phyloP scores from a whole-genome alignment of 2,888 invertebrate species.

The Harmothoe impar region DNA sequence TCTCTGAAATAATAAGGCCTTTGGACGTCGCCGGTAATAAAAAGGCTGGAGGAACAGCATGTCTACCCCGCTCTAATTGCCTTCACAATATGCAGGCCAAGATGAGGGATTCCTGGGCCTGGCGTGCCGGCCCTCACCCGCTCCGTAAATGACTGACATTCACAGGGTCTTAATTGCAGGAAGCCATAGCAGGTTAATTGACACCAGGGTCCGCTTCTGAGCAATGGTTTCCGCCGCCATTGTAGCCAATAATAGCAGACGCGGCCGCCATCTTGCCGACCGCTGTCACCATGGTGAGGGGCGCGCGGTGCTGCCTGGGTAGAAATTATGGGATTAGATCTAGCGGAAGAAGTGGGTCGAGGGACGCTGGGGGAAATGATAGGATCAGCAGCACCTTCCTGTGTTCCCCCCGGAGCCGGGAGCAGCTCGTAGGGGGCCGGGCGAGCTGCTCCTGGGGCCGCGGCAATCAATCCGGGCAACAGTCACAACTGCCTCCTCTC shows the following conservation, averaged over 20 bases:
- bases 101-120: conserved; percentile 6
- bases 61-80: conserved; percentile 25
- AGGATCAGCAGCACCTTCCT: conserved; percentile 11
- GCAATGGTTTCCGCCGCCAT: conserved; percentile 59
- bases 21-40: not conserved
- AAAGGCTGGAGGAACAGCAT: conserved; percentile 21
- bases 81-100: conserved; percentile 7
- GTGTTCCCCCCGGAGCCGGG: not conserved
- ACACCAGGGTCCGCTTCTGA: conserved; percentile 39
- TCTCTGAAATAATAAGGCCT: not conserved
- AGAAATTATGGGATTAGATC: conserved; percentile 49
- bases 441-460: not conserved
- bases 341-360: conserved; percentile 24
- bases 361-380: conserved; percentile 42
- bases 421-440: not conserved
- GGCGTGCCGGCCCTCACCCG: not conserved
- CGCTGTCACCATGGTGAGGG: conserved; percentile 27
- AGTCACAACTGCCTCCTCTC: not conserved
- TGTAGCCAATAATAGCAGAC: conserved; percentile 34
- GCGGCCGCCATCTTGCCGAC: not conserved
- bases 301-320: not conserved
- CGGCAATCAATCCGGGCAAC: conserved; percentile 48
- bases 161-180: conserved; percentile 50
- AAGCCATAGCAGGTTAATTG: conserved; percentile 55
- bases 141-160: conserved; percentile 20